Percentiles rank a stretch among this genome's conserved stretches.
phyloP scores from a whole-genome alignment of 1,140 invertebrate genomes.

The Atta texana region DNA sequence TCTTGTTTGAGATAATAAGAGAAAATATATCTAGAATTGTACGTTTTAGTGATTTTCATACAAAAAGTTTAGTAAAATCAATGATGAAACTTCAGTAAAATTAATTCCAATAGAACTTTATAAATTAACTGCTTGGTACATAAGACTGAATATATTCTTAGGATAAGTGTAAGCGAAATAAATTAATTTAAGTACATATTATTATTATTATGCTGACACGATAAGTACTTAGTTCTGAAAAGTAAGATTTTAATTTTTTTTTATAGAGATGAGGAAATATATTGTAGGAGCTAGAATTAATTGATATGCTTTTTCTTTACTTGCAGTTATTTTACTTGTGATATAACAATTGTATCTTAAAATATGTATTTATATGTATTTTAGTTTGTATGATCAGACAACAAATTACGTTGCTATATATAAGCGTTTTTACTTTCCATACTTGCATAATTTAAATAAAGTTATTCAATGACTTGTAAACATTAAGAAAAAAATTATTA shows the following conservation, averaged over 20 bases:
- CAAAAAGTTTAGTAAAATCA: background rate
- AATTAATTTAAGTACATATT: background rate
- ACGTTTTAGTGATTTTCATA: background rate
- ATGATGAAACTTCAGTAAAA: constrained; percentile 7
- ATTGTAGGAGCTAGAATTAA: background rate
- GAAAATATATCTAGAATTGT: background rate
- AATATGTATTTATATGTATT: constrained; percentile 15
- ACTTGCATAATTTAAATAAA: background rate
- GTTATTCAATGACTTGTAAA: constrained; percentile 9
- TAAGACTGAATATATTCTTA: constrained; percentile 31
- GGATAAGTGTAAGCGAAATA: background rate
- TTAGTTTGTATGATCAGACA: background rate
- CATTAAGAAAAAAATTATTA: constrained; percentile 15
- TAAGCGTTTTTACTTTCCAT: background rate
- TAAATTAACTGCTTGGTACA: constrained; percentile 12
- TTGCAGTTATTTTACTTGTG: background rate
- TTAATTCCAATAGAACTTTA: background rate
- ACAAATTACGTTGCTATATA: background rate
- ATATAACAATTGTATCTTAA: constrained; percentile 25
- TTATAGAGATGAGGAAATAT: background rate
- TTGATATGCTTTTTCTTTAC: background rate
- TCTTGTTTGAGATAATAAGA: background rate
- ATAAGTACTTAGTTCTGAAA: constrained; percentile 5
- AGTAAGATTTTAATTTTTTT: constrained; percentile 23
- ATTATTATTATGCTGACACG: background rate